Evolutionary conservation across 2,113 vertebrate species (phyloP).

Genomic region (Pteropus alecto): DNA sequence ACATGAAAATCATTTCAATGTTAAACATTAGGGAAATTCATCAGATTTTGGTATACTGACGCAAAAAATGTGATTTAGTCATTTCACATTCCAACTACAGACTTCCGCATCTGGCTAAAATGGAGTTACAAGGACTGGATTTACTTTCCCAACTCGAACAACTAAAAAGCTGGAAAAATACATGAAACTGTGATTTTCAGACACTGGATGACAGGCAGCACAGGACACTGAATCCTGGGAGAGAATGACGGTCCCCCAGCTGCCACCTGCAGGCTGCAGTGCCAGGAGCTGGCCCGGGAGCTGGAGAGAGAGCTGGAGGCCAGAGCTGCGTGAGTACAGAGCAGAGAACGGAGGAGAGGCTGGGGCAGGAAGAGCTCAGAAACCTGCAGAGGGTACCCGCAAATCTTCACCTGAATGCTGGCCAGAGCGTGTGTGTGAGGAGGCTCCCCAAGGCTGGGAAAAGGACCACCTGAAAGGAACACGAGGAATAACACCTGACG

Average conservation of each 20-base stretch:
- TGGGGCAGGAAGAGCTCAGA: neutral
- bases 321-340: neutral
- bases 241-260: no score
- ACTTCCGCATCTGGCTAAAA: neutral
- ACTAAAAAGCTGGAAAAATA: neutral
- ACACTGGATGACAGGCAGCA: neutral
- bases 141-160: neutral
- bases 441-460: neutral
- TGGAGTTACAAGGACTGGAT: neutral
- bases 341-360: neutral
- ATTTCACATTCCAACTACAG: neutral
- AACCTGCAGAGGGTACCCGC: neutral
- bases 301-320: neutral
- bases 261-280: neutral
- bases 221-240: neutral
- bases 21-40: neutral
- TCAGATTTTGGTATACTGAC: neutral
- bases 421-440: neutral
- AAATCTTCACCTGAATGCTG: neutral
- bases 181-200: neutral
- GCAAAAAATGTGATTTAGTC: neutral
- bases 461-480: neutral
- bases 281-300: neutral
- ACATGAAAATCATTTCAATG: neutral
- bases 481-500: neutral